Evolutionary conservation across 2,888 invertebrate genomes (phyloP).

Genomic region (Leucophora obtusa): DNA sequence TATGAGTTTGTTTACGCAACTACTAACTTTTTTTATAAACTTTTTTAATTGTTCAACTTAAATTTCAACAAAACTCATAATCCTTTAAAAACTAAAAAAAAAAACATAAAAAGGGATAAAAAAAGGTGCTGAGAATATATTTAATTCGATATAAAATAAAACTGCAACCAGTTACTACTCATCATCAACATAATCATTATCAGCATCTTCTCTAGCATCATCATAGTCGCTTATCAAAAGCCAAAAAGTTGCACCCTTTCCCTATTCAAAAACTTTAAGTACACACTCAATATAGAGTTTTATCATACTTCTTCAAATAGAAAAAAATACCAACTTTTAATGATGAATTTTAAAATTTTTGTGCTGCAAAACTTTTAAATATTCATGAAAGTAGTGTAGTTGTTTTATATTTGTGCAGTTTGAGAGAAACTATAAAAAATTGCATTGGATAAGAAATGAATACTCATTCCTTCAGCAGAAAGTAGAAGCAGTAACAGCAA

Average conservation of each 20-base stretch:
- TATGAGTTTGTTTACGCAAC: neutral
- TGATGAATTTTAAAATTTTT: slow-evolving; percentile 58
- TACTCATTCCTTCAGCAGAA: too few relatives aligned
- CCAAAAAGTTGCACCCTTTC: slow-evolving; percentile 15
- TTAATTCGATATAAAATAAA: slow-evolving; percentile 14
- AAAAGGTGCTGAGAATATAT: slow-evolving; percentile 51
- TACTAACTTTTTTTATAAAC: slow-evolving; percentile 25
- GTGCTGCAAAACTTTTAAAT: slow-evolving; percentile 58
- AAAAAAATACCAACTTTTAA: slow-evolving; percentile 58
- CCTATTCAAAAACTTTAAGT: neutral
- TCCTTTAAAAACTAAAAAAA: slow-evolving; percentile 16
- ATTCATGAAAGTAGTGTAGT: slow-evolving; percentile 53
- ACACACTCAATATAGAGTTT: neutral
- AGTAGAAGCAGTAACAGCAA: too few relatives aligned
- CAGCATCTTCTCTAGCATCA: slow-evolving; percentile 1
- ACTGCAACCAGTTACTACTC: slow-evolving; percentile 20
- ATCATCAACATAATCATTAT: slow-evolving; percentile 20
- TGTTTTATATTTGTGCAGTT: slow-evolving; percentile 6
- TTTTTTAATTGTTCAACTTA: slow-evolving; percentile 44
- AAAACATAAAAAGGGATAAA: slow-evolving; percentile 13
- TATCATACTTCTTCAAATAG: neutral
- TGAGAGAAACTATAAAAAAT: neutral
- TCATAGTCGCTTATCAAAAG: slow-evolving; percentile 38
- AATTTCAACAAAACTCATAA: slow-evolving; percentile 16
- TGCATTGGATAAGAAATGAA: too few relatives aligned